Evolutionary conservation across 1,140 invertebrate genomes (phyloP).

Genomic region (Drosophila aff.): DNA sequence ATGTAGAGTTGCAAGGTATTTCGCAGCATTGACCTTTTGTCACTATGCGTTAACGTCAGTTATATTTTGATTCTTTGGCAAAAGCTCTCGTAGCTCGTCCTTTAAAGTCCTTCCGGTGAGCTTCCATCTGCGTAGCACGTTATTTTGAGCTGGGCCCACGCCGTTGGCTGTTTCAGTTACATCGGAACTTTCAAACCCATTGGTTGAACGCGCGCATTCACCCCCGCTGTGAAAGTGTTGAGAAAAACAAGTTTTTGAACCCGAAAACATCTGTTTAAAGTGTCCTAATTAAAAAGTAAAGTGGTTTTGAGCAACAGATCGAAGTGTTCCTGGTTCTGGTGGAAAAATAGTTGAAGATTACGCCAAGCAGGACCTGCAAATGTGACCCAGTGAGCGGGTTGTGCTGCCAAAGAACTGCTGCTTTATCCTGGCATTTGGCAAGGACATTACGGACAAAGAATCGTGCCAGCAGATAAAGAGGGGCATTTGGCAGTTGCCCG

Average conservation of each 20-base stretch:
- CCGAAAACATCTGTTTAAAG: slow-evolving; percentile 53
- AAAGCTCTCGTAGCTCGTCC: slow-evolving; percentile 33
- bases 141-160: slow-evolving; percentile 20
- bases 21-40: slow-evolving; percentile 11
- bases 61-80: slow-evolving; percentile 21
- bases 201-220: slow-evolving; percentile 61
- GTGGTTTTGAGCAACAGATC: slow-evolving; percentile 38
- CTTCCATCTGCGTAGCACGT: slow-evolving; percentile 35
- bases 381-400: slow-evolving; percentile 41
- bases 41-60: not conserved
- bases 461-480: slow-evolving; percentile 14
- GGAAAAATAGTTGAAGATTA: not conserved
- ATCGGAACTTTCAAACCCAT: slow-evolving; percentile 73
- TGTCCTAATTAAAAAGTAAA: slow-evolving; percentile 46
- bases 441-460: slow-evolving; percentile 78
- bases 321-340: slow-evolving; percentile 12
- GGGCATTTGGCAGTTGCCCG: slow-evolving; percentile 4
- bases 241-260: slow-evolving; percentile 63
- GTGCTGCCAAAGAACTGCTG: slow-evolving; percentile 9
- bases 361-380: slow-evolving; percentile 7
- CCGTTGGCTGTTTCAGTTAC: slow-evolving; percentile 65
- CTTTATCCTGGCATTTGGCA: slow-evolving; percentile 44
- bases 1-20: not conserved
- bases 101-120: slow-evolving; percentile 46
- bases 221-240: slow-evolving; percentile 25